Evolutionary conservation across 2,888 invertebrate genomes (phyloP).

Genomic region (Cryptophagus acutangulus): DNA sequence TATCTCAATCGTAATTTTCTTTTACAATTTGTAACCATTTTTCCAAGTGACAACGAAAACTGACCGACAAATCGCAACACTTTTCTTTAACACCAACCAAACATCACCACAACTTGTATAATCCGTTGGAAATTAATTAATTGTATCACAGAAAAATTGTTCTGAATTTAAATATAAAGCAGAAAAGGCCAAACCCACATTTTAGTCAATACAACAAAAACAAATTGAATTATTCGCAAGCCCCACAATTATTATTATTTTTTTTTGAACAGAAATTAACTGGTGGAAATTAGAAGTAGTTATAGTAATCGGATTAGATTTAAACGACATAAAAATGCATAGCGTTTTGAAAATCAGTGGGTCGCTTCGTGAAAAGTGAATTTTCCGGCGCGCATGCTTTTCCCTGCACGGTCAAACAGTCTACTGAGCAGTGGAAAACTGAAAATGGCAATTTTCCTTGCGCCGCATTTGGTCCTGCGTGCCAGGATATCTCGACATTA

Average conservation of each 20-base stretch:
- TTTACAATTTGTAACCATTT: conserved; percentile 22
- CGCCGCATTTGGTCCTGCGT: conserved; percentile 46
- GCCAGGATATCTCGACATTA: conserved; percentile 36
- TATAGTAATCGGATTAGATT: not conserved
- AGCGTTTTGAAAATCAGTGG: conserved; percentile 5
- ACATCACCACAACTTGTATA: not conserved
- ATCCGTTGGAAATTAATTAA: no score
- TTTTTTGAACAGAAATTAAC: no score
- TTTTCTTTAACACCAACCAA: conserved; percentile 1
- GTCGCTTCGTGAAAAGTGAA: conserved; percentile 7
- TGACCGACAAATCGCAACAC: not conserved
- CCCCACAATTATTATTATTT: no score
- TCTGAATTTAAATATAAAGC: not conserved
- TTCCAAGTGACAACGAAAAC: not conserved
- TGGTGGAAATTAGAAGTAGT: not conserved
- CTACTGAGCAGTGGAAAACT: conserved; percentile 31
- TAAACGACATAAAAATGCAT: not conserved
- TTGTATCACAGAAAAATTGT: no score
- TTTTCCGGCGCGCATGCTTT: conserved; percentile 30
- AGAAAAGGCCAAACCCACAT: conserved; percentile 27
- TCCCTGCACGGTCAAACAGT: conserved; percentile 24
- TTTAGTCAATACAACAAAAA: conserved; percentile 14
- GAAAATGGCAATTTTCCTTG: conserved; percentile 31
- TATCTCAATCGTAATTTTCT: conserved; percentile 33
- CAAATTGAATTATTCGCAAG: conserved; percentile 8